phyloP scores from a whole-genome alignment of 2,797 vertebrate species.

The Enteromius thamalakanensis region DNA sequence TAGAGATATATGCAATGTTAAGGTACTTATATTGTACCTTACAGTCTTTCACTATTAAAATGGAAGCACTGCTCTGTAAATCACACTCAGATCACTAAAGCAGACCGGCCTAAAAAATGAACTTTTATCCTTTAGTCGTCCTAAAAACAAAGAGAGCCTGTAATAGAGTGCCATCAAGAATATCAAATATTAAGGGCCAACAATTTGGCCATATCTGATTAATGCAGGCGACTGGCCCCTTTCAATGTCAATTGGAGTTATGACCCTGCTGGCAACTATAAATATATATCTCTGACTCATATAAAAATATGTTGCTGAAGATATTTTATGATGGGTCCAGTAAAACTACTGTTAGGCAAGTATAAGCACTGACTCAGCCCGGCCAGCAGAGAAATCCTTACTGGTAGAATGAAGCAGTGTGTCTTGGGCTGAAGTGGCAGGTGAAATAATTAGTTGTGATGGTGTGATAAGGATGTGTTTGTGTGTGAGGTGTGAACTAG shows the following conservation, averaged over 20 bases:
- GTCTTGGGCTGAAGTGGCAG: constrained; percentile 65
- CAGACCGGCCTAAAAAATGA: neutral
- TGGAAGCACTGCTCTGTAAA: neutral
- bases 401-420: constrained; percentile 18
- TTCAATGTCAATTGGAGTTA: neutral
- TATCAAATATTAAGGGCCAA: neutral
- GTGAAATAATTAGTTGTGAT: constrained; percentile 73
- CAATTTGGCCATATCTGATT: constrained; percentile 11
- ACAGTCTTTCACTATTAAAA: neutral
- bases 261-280: neutral
- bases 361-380: neutral
- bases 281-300: constrained; percentile 3
- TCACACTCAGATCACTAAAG: neutral
- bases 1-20: too few species aligned
- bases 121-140: neutral
- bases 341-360: too few species aligned
- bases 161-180: neutral
- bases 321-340: neutral
- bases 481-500: constrained; percentile 68
- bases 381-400: neutral
- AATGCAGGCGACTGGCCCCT: neutral
- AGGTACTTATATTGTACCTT: neutral
- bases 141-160: neutral
- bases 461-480: constrained; percentile 71
- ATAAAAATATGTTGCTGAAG: neutral